phyloP scores from a whole-genome alignment of 2,113 vertebrate genomes.

The Oryctolagus cuniculus region DNA sequence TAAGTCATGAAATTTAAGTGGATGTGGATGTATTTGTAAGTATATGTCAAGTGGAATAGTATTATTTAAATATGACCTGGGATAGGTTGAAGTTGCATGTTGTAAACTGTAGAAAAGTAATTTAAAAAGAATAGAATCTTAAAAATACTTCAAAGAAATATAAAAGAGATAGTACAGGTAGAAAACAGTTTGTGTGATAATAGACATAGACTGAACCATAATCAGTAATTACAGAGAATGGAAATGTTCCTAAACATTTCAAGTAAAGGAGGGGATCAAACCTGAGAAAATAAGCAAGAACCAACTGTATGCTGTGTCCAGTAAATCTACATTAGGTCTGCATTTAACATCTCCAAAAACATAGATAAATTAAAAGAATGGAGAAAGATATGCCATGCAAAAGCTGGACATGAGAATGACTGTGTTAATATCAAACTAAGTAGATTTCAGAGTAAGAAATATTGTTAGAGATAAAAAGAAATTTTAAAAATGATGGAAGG shows the following conservation, averaged over 20 bases:
- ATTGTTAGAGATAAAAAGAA: not conserved
- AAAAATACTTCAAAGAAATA: constrained; percentile 21
- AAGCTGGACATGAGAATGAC: not conserved
- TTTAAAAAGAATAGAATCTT: not conserved
- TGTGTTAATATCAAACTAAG: not conserved
- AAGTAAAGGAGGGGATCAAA: not conserved
- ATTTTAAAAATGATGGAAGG: constrained; percentile 29
- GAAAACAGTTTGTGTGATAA: not conserved
- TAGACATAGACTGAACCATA: not conserved
- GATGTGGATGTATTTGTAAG: not conserved
- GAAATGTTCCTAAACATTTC: not conserved
- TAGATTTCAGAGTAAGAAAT: constrained; percentile 50
- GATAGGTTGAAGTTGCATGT: not conserved
- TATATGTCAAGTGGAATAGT: not conserved
- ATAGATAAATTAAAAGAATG: not conserved
- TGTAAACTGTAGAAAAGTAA: constrained; percentile 4
- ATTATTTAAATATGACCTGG: not conserved
- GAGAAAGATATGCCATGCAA: not conserved
- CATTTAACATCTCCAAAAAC: not conserved
- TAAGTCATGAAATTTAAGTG: not conserved
- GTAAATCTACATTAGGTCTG: not conserved
- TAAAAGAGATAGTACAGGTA: not conserved
- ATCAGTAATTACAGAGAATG: not conserved
- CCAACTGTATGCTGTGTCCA: not conserved
- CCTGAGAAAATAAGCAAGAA: not conserved